Evolutionary conservation across 2,797 vertebrate genomes (phyloP), one percentile per base, ranked within the genome.

Genomic region (Lophius americanus): DNA sequence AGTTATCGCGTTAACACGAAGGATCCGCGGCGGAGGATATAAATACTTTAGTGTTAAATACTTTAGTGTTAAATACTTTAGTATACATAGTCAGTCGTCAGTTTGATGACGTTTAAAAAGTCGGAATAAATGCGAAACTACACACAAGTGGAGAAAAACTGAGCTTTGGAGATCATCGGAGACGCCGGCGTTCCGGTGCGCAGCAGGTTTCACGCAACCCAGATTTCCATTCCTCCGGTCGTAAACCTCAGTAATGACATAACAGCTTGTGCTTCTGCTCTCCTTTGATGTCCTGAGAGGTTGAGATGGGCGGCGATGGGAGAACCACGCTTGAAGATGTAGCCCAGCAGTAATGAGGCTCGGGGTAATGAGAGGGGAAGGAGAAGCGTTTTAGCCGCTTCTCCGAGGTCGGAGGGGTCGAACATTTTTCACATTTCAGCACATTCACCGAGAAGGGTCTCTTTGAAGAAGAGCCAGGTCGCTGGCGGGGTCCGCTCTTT

Each of bases 391-490:
- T 86, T 57, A 65, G 44, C 49, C 64, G 70, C 67, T 49, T 63
- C 69, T 68, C 51, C 46, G 14, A 77, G 54, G 73, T 76, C 53
- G 67, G 49, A 54, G 42, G 38, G 59, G 38, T 51, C 12, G 66
- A 37, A 57, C 38, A 68, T 69, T 14, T 51, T 51, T 48, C 32
- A 49, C 44, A 60, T 63, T 69, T 68, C 58, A 70, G 36, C 52
- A 60, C 59, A 84, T 76, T 72, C 65, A 57, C 68, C 35, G 9
- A 53, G 61, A 60, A 59, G 50, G 23, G 41, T 59, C 44, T 63
- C 75, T 85, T 86, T 87, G 76, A 86, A 79, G 57, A 80, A 57
- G 51, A 76, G 73, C 70, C 76, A 79, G 53, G 75, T 72, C 23
- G 23, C 23, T 23, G 23, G 23, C 23, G 23, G 23, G 23, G 23